Percentiles rank a stretch among this genome's conserved stretches.
Evolutionary conservation across 35 echinoderm and acorn worm genomes (phyloP).

Genomic region (Patiria miniata): DNA sequence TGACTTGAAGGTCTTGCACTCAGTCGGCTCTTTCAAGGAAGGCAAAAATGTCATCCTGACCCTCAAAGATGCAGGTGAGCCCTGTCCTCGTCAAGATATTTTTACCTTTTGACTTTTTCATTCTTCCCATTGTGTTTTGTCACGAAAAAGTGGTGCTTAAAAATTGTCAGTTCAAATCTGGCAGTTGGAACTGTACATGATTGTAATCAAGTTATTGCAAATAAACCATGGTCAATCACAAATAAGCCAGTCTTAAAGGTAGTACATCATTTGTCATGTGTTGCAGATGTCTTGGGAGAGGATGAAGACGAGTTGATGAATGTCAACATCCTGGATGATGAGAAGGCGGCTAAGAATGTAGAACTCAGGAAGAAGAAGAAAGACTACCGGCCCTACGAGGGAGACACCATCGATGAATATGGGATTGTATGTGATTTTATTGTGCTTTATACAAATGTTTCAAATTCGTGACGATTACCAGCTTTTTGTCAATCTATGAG

Average conservation of each 20-base stretch:
- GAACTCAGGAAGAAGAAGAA: constrained; percentile 91
- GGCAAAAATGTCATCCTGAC: constrained; percentile 89
- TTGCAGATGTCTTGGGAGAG: constrained; percentile 66
- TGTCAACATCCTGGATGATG: constrained; percentile 87
- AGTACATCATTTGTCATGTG: too few relatives aligned
- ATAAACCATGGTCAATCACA: too few relatives aligned
- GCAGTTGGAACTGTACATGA: too few relatives aligned
- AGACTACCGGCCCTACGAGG: constrained; percentile 84
- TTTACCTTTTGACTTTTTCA: too few relatives aligned
- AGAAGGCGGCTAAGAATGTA: constrained; percentile 88
- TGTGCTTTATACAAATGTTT: background rate
- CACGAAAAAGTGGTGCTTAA: too few relatives aligned
- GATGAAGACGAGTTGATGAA: constrained; percentile 94
- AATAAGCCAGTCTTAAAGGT: too few relatives aligned
- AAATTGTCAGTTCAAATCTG: too few relatives aligned
- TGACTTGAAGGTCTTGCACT: constrained; percentile 86
- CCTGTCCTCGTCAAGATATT: too few relatives aligned
- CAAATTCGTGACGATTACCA: too few relatives aligned
- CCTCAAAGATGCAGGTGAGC: constrained; percentile 91
- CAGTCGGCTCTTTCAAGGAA: constrained; percentile 75
- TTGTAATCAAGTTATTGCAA: too few relatives aligned
- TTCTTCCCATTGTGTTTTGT: too few relatives aligned
- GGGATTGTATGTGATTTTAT: constrained; percentile 72
- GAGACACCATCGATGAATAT: constrained; percentile 85
- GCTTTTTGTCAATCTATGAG: too few relatives aligned